Base-by-base conservation (phyloP, 2,797 vertebrate species). In the Gambelia wislizenii region DNA sequence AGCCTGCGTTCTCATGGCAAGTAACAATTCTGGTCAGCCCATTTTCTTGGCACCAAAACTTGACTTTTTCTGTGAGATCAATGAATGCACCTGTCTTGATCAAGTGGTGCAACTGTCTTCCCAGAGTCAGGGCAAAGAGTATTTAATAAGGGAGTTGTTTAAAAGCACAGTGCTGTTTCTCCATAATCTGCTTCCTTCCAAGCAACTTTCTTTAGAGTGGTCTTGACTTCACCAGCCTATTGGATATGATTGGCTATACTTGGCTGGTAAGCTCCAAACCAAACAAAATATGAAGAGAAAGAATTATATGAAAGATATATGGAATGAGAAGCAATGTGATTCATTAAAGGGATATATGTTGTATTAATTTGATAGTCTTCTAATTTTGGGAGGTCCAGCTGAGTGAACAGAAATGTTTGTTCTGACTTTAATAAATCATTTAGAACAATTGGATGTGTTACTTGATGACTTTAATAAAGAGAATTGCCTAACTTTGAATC, bases 21-120 rank as follows among this genome's bases (percentile, higher is more conserved):
- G 88, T 33, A 54, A 54, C 39, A 36, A 22, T 54, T 70, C 42
- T 25, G 61, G 25, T 47, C n/a, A 64, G 16, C 54, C 25, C 14
- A 4, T 47, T 33, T 39, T 39, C 12, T 78, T 87, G 79, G 74
- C 84, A 69, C 47, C 49, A 12, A 20, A 67, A 39, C 14, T 70
- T 8, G 39, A 70, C 5, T 83, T 85, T 93, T 94, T 89, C 90
- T 87, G 86, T 85, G 14, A 20, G 30, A 77, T 33, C 30, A 30
- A 49, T 1, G 20, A 9, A 2, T 20, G 47, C 44, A 4, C 42
- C 70, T 42, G 44, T 75, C 84, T 14, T 81, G 74, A 59, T 36
- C 27, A 20, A 39, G 6, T 70, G 39, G 25, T 33, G 33, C 74
- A 20, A 20, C 64, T 44, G 20, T 36, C 52, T 86, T 78, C 7